phyloP scores from a whole-genome alignment of 1,140 invertebrate species.

The Atta cephalotes region DNA sequence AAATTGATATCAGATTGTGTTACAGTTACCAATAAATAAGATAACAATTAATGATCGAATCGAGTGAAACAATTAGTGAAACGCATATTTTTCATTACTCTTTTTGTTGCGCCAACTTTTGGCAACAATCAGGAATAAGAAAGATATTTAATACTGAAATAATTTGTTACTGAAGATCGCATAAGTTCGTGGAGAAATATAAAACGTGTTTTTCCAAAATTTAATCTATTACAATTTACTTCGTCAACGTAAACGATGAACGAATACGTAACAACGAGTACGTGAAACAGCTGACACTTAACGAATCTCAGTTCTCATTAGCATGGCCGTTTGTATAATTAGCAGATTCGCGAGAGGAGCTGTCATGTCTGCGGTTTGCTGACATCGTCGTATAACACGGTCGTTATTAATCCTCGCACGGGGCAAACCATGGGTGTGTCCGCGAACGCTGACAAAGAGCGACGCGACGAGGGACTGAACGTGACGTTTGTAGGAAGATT shows the following conservation, averaged over 20 bases:
- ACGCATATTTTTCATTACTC: too few species aligned
- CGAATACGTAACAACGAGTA: background rate
- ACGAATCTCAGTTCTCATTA: slow-evolving; percentile 55
- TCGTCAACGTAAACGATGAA: background rate
- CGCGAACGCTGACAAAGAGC: slow-evolving; percentile 14
- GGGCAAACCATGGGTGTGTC: slow-evolving; percentile 27
- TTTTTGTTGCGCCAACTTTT: too few species aligned
- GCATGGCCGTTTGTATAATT: slow-evolving; percentile 38
- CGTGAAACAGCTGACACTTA: slow-evolving; percentile 40
- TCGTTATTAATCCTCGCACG: slow-evolving; percentile 55
- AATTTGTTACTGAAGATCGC: background rate
- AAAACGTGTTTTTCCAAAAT: background rate
- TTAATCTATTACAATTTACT: background rate
- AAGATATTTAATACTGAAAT: background rate
- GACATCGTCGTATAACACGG: slow-evolving; percentile 9
- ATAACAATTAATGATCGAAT: too few species aligned
- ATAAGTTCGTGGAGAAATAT: background rate
- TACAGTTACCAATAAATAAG: too few species aligned
- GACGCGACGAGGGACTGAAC: background rate
- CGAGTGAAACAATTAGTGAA: too few species aligned
- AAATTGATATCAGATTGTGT: too few species aligned
- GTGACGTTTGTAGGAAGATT: slow-evolving; percentile 20
- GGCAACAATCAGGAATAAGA: too few species aligned
- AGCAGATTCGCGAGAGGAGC: slow-evolving; percentile 16
- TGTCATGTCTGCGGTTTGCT: slow-evolving; percentile 39